These are phyloP conservation scores for Amyelois transitella DNA, from an alignment of 1,140 invertebrate genomes.

Conservation along the genomic window DNA sequence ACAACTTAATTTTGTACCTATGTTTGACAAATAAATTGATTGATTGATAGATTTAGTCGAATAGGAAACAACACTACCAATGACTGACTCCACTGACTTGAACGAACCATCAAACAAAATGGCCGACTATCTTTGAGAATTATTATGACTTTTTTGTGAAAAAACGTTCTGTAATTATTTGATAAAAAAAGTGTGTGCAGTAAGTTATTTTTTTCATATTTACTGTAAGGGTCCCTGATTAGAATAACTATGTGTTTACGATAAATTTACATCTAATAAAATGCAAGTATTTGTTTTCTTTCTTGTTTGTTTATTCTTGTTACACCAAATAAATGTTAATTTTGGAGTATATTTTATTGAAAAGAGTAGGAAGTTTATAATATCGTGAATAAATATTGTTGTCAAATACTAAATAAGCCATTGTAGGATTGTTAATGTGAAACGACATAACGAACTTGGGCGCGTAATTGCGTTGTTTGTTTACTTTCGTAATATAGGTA, in stretches of 20 bases:
- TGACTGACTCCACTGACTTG: too few relatives aligned
- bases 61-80: conserved; percentile 3
- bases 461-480: conserved; percentile 66
- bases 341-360: background rate
- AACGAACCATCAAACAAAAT: conserved; percentile 40
- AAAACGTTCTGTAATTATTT: conserved; percentile 4
- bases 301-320: conserved; percentile 27
- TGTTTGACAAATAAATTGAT: too few relatives aligned
- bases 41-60: too few relatives aligned
- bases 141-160: conserved; percentile 38
- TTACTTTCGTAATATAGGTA: conserved; percentile 29
- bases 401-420: background rate
- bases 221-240: background rate
- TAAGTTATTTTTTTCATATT: conserved; percentile 1
- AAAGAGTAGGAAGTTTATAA: background rate
- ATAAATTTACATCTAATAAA: conserved; percentile 5
- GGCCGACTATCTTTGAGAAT: conserved; percentile 35
- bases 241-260: background rate
- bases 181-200: background rate
- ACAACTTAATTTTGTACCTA: too few relatives aligned
- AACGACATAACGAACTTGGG: conserved; percentile 8
- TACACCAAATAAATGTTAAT: background rate
- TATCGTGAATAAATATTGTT: background rate
- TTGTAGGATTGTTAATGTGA: background rate
- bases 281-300: conserved; percentile 7